Conservation (phyloP, 2,797 vertebrate genomes). For the Oryzias dopingdopingensis region DNA sequence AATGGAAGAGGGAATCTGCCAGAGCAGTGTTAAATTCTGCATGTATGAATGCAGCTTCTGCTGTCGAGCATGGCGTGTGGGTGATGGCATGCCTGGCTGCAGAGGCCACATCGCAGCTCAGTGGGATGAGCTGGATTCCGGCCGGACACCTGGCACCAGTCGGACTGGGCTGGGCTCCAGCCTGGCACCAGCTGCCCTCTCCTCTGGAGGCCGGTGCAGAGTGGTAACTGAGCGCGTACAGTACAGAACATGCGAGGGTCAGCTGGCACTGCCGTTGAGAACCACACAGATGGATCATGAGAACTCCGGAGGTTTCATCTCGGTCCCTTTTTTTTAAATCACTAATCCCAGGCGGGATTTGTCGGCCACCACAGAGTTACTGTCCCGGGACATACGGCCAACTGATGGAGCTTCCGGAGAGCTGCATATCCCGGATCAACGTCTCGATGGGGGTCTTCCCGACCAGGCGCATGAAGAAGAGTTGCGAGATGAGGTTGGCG, state of each 20-base stretch:
- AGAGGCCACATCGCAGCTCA: constrained; percentile 53
- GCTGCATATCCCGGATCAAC: constrained; percentile 95
- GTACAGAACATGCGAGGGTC: constrained; percentile 55
- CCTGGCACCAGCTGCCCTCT: constrained; percentile 41
- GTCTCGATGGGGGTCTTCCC: constrained; percentile 96
- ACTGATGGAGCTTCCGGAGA: constrained; percentile 92
- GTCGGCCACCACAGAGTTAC: constrained; percentile 59
- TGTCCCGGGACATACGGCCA: constrained; percentile 91
- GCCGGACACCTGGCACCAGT: constrained; percentile 54
- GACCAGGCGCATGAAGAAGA: constrained; percentile 96
- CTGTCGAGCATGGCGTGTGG: constrained; percentile 44
- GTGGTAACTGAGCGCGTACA: constrained; percentile 47
- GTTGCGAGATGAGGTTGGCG: constrained; percentile 90
- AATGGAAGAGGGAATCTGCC: constrained; percentile 12
- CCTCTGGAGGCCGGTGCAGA: constrained; percentile 32
- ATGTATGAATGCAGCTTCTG: constrained; percentile 36
- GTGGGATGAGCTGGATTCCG: constrained; percentile 49
- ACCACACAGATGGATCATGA: constrained; percentile 66
- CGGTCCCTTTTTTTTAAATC: constrained; percentile 51
- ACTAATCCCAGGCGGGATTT: constrained; percentile 54
- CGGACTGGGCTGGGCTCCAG: constrained; percentile 36
- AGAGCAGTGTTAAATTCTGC: constrained; percentile 53
- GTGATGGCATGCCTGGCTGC: constrained; percentile 51
- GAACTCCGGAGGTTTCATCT: constrained; percentile 67
- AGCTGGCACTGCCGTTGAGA: constrained; percentile 57